Base-by-base conservation (phyloP, 2,888 invertebrate genomes). In the Dasypogon diadema region DNA sequence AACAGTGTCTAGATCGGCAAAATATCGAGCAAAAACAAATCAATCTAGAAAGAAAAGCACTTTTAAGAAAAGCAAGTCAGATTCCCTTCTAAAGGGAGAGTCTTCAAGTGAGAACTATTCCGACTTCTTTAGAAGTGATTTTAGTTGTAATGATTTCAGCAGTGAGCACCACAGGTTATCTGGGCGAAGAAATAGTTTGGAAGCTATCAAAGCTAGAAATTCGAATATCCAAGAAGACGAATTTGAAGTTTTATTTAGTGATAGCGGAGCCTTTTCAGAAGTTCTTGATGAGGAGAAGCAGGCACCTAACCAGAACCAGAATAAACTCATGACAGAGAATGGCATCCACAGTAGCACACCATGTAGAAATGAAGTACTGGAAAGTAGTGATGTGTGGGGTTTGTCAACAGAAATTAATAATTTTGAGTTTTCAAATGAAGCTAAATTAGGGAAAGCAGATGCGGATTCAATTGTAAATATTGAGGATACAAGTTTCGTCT, bases 401-500 rank as follows among this genome's bases (percentile, higher is more conserved):
- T 14, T 22, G 18, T n/a, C 42, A 14, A 46, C 16, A 12, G 46
- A 46, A 2, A 46, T 65, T 14, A 14, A 42, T 18, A 18, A 46
- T 0, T n/a, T 63, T 3, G 42, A 22, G 6, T 18, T 42, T 21
- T 51, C 51, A 8, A 51, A 21, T n/a, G 75, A 0, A 26, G 70
- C 63, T 10, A 22, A 72, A 8, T 8, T 34, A 3, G 78, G 77
- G 8, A 75, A 81, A 8, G 3, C 14, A 10, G 14, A 80, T 2
- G 65, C 18, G 1, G 65, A 65, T 21, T 65, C 65, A 8, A 5
- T 65, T 6, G 14, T 78, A 0, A 80, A 81, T 8, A 78, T 83
- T 8, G 85, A 85, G 63, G 81, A 82, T 34, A 83, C 81, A 51
- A 83, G 83, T 12, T 85, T 85, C 46, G 79, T 85, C 2, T 81